phyloP scores from a whole-genome alignment of 2,888 invertebrate genomes.

The Scaptomyza flava region DNA sequence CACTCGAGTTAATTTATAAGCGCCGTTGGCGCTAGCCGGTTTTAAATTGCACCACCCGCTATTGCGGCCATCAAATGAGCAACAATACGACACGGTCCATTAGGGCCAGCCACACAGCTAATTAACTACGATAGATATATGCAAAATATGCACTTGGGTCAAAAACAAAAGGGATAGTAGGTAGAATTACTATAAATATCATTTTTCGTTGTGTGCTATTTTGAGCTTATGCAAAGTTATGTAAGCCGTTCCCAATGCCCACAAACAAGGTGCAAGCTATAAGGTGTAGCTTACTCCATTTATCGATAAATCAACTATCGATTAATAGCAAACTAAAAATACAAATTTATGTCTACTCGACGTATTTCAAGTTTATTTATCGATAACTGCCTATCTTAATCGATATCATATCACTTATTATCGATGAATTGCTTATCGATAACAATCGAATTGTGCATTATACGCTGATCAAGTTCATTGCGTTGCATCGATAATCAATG shows the following conservation, averaged over 20 bases:
- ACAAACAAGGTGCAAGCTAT: background rate
- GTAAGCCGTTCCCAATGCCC: no score
- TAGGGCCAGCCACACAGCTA: constrained; percentile 10
- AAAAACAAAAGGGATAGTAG: background rate
- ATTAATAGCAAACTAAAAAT: background rate
- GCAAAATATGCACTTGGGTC: background rate
- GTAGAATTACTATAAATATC: background rate
- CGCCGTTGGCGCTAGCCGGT: constrained; percentile 26
- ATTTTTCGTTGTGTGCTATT: no score
- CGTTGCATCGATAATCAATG: no score
- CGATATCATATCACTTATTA: background rate
- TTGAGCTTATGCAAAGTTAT: no score
- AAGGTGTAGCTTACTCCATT: background rate
- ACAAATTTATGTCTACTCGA: no score
- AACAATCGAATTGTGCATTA: no score
- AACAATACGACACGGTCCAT: constrained; percentile 40
- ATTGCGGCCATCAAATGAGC: constrained; percentile 29
- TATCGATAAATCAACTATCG: background rate
- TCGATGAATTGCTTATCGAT: no score
- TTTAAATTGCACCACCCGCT: constrained; percentile 17
- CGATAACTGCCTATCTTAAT: background rate
- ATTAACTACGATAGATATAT: constrained; percentile 1
- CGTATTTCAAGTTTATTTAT: background rate
- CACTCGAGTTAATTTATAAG: constrained; percentile 48
- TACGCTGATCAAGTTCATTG: no score